A percentile compares a stretch with the other conserved stretches of the same genome.
Evolutionary conservation across 1,140 invertebrate genomes (phyloP).

Genomic region (Druon quercuslanigerum): DNA sequence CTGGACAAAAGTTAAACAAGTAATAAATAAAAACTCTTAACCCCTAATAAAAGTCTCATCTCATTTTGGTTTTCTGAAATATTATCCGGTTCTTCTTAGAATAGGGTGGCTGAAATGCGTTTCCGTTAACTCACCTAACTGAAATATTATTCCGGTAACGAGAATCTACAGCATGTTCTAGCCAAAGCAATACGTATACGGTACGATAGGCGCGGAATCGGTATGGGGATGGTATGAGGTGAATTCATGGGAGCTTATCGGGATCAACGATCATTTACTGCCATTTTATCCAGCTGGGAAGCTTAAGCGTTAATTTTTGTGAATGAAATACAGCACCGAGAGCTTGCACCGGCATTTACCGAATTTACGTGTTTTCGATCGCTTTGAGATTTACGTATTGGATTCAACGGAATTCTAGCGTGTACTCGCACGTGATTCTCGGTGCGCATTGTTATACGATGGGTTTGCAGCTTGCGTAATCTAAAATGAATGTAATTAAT

Average conservation of each 20-base stretch:
- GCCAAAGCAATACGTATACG: slow-evolving; percentile 34
- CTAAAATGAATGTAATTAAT: neutral
- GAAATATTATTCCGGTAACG: slow-evolving; percentile 63
- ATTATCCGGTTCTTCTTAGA: slow-evolving; percentile 11
- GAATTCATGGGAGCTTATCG: slow-evolving; percentile 53
- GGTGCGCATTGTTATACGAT: neutral
- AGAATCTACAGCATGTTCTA: slow-evolving; percentile 48
- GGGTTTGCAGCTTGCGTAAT: slow-evolving; percentile 3
- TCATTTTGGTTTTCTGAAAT: slow-evolving; percentile 19
- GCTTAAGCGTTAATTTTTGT: slow-evolving; percentile 65
- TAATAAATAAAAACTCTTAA: neutral
- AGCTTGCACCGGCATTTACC: slow-evolving; percentile 48
- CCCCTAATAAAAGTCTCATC: slow-evolving; percentile 9
- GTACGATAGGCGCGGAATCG: neutral
- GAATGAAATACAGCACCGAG: slow-evolving; percentile 18
- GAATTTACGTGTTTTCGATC: slow-evolving; percentile 58
- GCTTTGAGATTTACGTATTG: slow-evolving; percentile 39
- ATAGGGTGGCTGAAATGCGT: slow-evolving; percentile 19
- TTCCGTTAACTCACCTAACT: slow-evolving; percentile 56
- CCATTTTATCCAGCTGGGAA: slow-evolving; percentile 50
- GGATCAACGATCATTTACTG: slow-evolving; percentile 64
- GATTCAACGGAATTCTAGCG: slow-evolving; percentile 12
- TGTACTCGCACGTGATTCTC: slow-evolving; percentile 15
- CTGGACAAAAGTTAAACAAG: neutral
- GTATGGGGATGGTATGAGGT: slow-evolving; percentile 37